Base-by-base conservation (phyloP, 2,888 invertebrate species). In the Yponomeuta cagnagella region DNA sequence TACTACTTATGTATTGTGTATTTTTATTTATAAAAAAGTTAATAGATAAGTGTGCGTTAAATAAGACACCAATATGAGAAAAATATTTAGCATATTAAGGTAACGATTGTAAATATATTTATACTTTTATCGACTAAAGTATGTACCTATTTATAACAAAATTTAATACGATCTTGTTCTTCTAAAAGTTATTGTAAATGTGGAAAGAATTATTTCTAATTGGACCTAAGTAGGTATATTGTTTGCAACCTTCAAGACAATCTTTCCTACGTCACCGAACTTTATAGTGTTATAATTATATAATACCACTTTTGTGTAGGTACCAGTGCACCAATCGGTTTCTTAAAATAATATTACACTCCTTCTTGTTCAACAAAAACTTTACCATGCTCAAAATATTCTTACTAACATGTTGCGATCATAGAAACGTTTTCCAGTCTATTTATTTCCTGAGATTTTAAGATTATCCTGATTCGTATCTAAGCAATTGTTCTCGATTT, bases 41-140 rank as follows among this genome's bases (percentile, higher is more conserved):
- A 15, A 58, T 58, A 12, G 48, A 76, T 90, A 90, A 89, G 90
- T 84, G 87, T 88, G 90, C 89, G 82, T 90, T 88, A 84, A 86
- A 88, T 91, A 91, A 90, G 90, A 92, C 92, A 92, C 92, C 92
- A 92, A 92, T 90, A 89, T 90, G 84, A 88, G 81, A 81, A 82
- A 78, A 81, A 82, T 73, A 88, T 86, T 70, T 58, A 58, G 52
- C 15, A 15, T 15, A 87, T 87, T 90, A 90, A 84, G 77, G 80
- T 87, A 88, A 87, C 80, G 81, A 87, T 81, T 92, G 92, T 92
- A 92, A 89, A 92, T 92, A 92, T 91, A 92, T 91, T 92, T 92
- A 91, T 90, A 89, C 82, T 87, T 58, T 85, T 88, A 90, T 87
- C 15, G 52, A 58, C 15, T 89, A 88, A 91, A 70, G 86, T 91